Percentiles rank a stretch among this genome's conserved stretches.
Conservation (phyloP, 2,113 vertebrate species). For the Eubucco bourcierii region DNA sequence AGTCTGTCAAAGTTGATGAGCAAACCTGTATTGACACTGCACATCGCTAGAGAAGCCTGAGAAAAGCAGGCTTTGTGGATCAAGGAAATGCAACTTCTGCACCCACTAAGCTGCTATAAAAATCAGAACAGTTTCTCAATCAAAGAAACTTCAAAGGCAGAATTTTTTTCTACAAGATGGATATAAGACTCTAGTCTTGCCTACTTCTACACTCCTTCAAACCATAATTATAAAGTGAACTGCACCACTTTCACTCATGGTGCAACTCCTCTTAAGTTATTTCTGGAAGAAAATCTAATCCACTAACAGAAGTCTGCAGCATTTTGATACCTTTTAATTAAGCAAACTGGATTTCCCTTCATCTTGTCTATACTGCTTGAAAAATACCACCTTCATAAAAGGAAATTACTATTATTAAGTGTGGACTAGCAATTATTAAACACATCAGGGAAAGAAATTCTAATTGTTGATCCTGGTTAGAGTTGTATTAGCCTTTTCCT, state of each 20-base stretch:
- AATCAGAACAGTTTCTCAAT: neutral
- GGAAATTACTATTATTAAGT: neutral
- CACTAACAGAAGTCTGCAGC: neutral
- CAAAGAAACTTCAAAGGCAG: neutral
- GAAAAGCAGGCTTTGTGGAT: neutral
- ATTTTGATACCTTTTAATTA: slow-evolving; percentile 16
- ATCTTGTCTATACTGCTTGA: neutral
- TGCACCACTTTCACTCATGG: neutral
- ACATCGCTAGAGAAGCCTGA: neutral
- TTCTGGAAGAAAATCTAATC: slow-evolving; percentile 36
- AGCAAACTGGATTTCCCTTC: neutral
- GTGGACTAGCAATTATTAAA: neutral
- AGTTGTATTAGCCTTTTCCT: neutral
- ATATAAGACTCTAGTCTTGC: neutral
- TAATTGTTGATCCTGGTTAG: neutral
- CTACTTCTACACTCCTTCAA: neutral
- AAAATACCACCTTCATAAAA: neutral
- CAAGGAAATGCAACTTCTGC: neutral
- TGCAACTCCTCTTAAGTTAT: slow-evolving; percentile 7
- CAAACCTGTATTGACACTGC: neutral
- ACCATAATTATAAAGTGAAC: neutral
- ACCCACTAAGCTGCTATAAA: neutral
- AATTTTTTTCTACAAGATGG: neutral
- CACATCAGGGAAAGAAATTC: neutral
- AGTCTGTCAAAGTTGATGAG: neutral